Conservation (phyloP, 30 jellyfish, hydroid and myxozoan genomes). For the Turritopsis rubra region DNA sequence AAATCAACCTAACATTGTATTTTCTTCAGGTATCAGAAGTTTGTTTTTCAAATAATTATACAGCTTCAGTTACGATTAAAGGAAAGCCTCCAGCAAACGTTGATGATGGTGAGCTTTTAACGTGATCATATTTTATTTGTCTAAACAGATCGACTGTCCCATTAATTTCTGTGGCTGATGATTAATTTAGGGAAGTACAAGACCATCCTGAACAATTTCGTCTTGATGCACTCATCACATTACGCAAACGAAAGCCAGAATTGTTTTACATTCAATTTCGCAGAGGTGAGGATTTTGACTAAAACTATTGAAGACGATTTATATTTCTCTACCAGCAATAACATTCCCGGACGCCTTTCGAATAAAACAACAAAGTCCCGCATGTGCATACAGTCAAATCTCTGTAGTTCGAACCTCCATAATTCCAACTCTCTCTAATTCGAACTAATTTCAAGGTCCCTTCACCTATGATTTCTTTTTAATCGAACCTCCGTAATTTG, state of each 20-base stretch:
- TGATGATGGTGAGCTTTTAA: neutral
- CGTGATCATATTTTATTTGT: neutral
- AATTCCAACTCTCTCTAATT: no score
- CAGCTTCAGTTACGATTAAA: conserved; percentile 10
- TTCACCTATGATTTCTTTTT: no score
- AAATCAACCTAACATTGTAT: neutral
- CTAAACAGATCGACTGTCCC: neutral
- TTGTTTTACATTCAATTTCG: neutral
- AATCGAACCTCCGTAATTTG: no score
- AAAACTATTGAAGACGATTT: no score
- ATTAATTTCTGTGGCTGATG: neutral
- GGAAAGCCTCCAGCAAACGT: conserved; percentile 10
- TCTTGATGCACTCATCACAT: conserved; percentile 3
- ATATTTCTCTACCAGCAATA: neutral
- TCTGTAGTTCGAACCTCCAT: no score
- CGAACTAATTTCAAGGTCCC: no score
- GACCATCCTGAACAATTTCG: neutral
- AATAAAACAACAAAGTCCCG: no score
- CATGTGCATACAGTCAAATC: no score
- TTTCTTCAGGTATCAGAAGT: neutral
- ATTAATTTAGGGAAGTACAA: neutral
- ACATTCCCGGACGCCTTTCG: neutral
- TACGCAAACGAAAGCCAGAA: conserved; percentile 6
- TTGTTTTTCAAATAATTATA: neutral
- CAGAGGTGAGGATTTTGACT: neutral